Evolutionary conservation across 2,113 vertebrate species (phyloP), one percentile per base, ranked within the genome.

Genomic region (Epinephelus fuscoguttatus): DNA sequence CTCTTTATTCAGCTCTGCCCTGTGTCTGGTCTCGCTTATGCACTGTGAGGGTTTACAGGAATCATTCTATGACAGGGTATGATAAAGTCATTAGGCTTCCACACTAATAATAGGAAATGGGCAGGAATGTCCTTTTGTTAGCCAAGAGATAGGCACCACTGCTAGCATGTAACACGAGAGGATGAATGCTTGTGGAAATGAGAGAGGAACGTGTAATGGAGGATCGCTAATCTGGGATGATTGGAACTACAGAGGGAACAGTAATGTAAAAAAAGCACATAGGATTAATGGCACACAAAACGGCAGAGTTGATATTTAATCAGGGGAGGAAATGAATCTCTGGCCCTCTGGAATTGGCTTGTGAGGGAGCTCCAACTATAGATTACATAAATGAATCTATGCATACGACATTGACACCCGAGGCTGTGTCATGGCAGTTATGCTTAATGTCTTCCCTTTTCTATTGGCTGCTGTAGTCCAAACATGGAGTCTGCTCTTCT

Each of bases 41-140:
- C 85, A 80, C 84, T 74, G 71, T 84, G 45, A 78, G 73, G 89
- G 81, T 75, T 88, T 88, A 78, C 61, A 72, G 42, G 47, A 81
- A 86, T 88, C 74, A 53, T 67, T 80, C 59, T 57, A 70, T 72
- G 87, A 88, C 88, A 78, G 27, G 62, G 80, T 71, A 86, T 88
- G 91, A 91, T 93, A 92, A 92, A 92, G 92, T 92, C 90, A 91
- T 94, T 92, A 90, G 78, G 79, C 73, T 64, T 52, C 56, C 45
- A 63, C 37, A 19, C 80, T 92, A 89, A 93, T 87, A 91, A 90
- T 81, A 88, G 81, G 52, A 88, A 81, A 82, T 67, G 79, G 82
- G 84, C 73, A 78, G 79, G 63, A 68, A 71, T 80, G 89, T 77
- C 69, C 79, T 75, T 88, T 93, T 87, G 82, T 91, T 78, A 64